Evolutionary conservation across 2,888 invertebrate species (phyloP), one percentile per base, ranked within the genome.

Genomic region (Rhagophthalmus giganteus): DNA sequence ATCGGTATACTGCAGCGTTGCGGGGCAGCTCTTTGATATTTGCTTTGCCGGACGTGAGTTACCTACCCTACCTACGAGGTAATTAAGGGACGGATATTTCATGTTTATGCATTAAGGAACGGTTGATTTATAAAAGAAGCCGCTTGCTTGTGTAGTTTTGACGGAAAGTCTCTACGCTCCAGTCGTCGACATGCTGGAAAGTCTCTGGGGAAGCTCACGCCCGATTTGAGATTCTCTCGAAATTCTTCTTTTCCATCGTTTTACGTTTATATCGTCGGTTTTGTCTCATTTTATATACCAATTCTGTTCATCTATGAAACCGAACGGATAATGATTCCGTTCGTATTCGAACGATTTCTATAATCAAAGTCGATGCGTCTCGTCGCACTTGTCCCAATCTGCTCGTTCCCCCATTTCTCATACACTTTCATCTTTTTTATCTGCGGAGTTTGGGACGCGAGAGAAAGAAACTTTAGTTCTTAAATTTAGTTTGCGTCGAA

Each of bases 401-500:
- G 45, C 41, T 30, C 38, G 31, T 47, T 47, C 35, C 39, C 47
- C 57, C 54, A 56, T 54, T 45, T 54, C 60, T 55, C 59, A 53
- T 61, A 59, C 51, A 59, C 64, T 62, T 64, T 66, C 64, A 64
- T 64, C 63, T 64, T 66, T 57, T 59, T 63, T 55, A 57, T 65
- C 62, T 54, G 53, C 52, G 38, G 55, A 47, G 59, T 57, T n/a
- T 49, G 51, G 59, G 46, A 48, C 32, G 11, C 47, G 47, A 47
- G 40, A 42, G 57, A 65, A 66, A 64, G 66, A 68, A 70, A 70
- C 64, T 69, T 63, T n/a, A 68, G 66, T 70, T 70, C 66, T 69
- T 66, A 70, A 72, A 72, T 71, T 71, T 69, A 68, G 69, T 71
- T 72, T 71, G 66, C 63, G 65, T 60, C 59, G 67, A 65, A 69